Base-by-base conservation (phyloP, 2,113 vertebrate genomes). In the Phrynosoma platyrhinos region DNA sequence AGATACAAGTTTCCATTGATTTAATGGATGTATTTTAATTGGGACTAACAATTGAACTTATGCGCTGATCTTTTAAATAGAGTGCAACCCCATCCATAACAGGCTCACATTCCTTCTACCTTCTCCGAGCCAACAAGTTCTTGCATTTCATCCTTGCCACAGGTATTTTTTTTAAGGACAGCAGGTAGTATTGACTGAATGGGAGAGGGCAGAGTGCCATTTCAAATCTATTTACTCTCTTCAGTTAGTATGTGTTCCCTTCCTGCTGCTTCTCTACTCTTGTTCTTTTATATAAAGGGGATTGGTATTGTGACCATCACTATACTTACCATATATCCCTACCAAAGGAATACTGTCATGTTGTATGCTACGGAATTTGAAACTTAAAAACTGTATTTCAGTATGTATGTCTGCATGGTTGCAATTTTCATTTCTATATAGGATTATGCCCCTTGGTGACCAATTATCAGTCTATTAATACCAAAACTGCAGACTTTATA, bases 381-480 rank as follows among this genome's bases (percentile, higher is more conserved):
- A 62, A 52, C 75, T 66, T 32, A 55, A 12, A 71, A 66, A 53
- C 6, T 53, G n/a, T 30, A 55, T 36, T 55, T 87, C n/a, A 40
- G n/a, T 80, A 55, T 87, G n/a, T 32, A 53, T 68, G 40, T n/a
- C 62, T 32, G 42, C 75, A 66, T 69, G 68, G 53, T 32, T 85
- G 36, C 27, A 64, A 87, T 71, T 87, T 86, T 62, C 76, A 86
- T 53, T 68, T 32, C 47, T 80, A 52, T 80, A 86, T 69, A 66
- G 25, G 84, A 86, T 79, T 68, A 80, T 25, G 9, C 69, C 6
- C 32, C 86, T 62, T 81, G 52, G 68, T 80, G 77, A 36, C 76
- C 30, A 86, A 79, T 78, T 64, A 86, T 78, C 40, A 86, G 18
- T 23, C 21, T 68, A 86, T 86, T 86, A 86, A 77, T 36, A 86